These are phyloP conservation scores for Chaetodon trifasciatus DNA, from an alignment of 2,797 vertebrate species.

Conservation along the genomic window DNA sequence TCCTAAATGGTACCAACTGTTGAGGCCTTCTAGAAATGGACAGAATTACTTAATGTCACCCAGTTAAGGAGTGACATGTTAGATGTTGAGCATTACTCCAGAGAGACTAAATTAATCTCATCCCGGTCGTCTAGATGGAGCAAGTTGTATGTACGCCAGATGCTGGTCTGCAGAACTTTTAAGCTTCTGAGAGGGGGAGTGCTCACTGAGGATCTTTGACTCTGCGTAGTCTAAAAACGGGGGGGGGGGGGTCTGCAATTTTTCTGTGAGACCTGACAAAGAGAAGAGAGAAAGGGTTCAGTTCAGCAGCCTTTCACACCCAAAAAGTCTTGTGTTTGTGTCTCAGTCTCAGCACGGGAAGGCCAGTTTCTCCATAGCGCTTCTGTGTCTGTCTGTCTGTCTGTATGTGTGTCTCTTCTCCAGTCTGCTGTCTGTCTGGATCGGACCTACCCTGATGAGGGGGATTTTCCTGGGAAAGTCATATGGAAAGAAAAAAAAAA, in stretches of 20 bases:
- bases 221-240: slow-evolving; percentile 27
- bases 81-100: slow-evolving; percentile 39
- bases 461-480: slow-evolving; percentile 86
- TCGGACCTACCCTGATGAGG: slow-evolving; percentile 77
- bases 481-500: slow-evolving; percentile 80
- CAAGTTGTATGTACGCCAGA: slow-evolving; percentile 46
- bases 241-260: slow-evolving; percentile 22
- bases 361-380: slow-evolving; percentile 45
- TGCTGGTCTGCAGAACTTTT: slow-evolving; percentile 30
- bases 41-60: slow-evolving; percentile 68
- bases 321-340: slow-evolving; percentile 47
- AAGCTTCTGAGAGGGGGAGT: slow-evolving; percentile 25
- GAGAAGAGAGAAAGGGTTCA: neutral
- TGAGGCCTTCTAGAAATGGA: slow-evolving; percentile 70
- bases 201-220: slow-evolving; percentile 11
- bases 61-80: slow-evolving; percentile 55
- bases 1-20: slow-evolving; percentile 84
- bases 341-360: slow-evolving; percentile 26
- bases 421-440: slow-evolving; percentile 80
- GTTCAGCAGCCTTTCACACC: slow-evolving; percentile 47
- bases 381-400: slow-evolving; percentile 60
- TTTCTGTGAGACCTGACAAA: slow-evolving; percentile 40
- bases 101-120: slow-evolving; percentile 53
- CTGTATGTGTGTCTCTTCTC: slow-evolving; percentile 64
- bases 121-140: slow-evolving; percentile 29